A percentile compares a stretch with the other conserved stretches of the same genome.
Conservation (phyloP, 2,113 vertebrate genomes). For the Hyperoodon ampullatus region DNA sequence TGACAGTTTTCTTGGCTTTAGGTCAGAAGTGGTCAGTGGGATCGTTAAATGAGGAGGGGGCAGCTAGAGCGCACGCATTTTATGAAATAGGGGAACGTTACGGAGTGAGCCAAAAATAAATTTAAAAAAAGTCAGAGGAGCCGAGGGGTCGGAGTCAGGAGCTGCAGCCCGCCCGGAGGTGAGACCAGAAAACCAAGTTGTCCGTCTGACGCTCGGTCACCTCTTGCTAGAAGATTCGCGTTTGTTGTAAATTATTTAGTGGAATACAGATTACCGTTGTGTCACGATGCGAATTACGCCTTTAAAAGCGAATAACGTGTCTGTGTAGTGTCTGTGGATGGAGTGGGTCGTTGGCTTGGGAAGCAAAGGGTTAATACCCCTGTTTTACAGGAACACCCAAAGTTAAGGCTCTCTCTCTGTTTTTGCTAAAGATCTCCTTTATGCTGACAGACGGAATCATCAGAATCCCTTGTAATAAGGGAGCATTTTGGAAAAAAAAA, state of each 20-base stretch:
- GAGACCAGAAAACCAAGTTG: neutral
- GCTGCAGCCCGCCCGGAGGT: neutral
- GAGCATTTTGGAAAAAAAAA: conserved; percentile 1
- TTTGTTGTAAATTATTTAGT: neutral
- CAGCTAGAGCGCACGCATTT: neutral
- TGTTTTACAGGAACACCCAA: neutral
- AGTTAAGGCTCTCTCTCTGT: conserved; percentile 18
- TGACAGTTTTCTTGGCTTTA: neutral
- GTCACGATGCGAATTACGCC: neutral
- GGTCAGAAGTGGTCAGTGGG: neutral
- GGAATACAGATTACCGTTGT: neutral
- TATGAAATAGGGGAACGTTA: neutral
- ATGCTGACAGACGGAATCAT: conserved; percentile 36
- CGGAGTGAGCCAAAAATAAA: neutral
- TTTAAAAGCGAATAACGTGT: neutral
- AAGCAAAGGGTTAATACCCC: neutral
- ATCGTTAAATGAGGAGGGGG: neutral
- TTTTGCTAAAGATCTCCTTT: neutral
- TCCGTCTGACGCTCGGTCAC: neutral
- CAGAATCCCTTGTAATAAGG: conserved; percentile 48
- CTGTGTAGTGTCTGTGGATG: neutral
- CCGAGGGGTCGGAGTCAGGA: neutral
- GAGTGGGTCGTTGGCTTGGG: neutral
- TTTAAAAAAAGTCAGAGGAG: neutral
- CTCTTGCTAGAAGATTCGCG: neutral